phyloP scores from a whole-genome alignment of 2,888 invertebrate species.

The Teleogryllus oceanicus region DNA sequence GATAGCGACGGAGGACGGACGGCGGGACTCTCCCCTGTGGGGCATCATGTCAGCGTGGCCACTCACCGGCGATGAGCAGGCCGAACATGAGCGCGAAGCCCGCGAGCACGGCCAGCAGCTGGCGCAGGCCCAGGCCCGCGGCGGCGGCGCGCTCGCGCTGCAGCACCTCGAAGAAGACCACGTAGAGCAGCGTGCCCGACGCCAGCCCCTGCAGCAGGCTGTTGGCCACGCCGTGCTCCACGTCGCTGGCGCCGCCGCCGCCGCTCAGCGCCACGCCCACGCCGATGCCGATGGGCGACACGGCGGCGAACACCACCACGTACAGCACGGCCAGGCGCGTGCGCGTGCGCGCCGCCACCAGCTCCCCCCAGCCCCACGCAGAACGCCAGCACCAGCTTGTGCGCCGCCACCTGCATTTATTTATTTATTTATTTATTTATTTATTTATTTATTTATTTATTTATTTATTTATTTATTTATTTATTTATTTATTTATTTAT shows the following conservation, averaged over 20 bases:
- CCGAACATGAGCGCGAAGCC: constrained; percentile 9
- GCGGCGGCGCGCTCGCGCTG: not conserved
- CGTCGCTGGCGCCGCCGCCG: not conserved
- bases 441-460: too few relatives aligned
- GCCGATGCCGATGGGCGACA: constrained; percentile 64
- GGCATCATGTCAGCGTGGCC: too few relatives aligned
- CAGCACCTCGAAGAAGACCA: constrained; percentile 86
- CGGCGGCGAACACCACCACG: constrained; percentile 71
- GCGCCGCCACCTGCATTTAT: constrained; percentile 68
- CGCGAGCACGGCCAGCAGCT: not conserved
- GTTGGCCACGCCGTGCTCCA: constrained; percentile 4
- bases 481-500: too few relatives aligned
- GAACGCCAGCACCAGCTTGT: constrained; percentile 83
- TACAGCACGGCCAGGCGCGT: constrained; percentile 61
- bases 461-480: too few relatives aligned
- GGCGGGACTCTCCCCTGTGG: too few relatives aligned
- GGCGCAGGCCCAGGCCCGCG: not conserved
- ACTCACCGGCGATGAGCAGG: not conserved
- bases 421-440: too few relatives aligned
- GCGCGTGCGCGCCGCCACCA: constrained; percentile 68
- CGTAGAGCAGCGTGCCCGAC: constrained; percentile 88
- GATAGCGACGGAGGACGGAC: too few relatives aligned
- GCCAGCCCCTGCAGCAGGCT: constrained; percentile 71
- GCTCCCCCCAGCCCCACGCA: constrained; percentile 83
- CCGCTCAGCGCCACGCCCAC: constrained; percentile 20